Conservation (phyloP, 2,888 invertebrate genomes). For the Lasius platythorax region DNA sequence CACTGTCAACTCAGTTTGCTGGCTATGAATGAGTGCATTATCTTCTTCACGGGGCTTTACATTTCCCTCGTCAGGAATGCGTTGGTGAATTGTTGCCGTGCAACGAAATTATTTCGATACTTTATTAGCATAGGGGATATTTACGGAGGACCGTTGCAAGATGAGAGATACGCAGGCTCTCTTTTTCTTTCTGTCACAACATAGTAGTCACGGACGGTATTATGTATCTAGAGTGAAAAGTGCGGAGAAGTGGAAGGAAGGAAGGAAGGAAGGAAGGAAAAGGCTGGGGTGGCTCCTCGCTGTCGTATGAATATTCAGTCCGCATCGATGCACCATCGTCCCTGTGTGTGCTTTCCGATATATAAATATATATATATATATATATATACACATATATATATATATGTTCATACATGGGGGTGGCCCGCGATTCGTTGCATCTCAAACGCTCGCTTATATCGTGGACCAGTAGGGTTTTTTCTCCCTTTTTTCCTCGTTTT, state of each 20-base stretch:
- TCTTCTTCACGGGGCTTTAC: background rate
- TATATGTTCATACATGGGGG: background rate
- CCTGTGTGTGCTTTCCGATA: conserved; percentile 50
- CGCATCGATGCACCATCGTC: conserved; percentile 60
- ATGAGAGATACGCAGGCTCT: background rate
- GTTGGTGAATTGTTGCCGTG: background rate
- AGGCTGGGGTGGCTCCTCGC: conserved; percentile 44
- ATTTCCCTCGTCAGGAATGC: conserved; percentile 1
- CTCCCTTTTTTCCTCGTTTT: background rate
- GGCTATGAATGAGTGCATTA: conserved; percentile 24
- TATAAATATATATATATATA: background rate
- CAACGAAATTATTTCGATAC: conserved; percentile 37
- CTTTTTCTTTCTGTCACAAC: background rate
- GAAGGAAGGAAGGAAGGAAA: conserved; percentile 32
- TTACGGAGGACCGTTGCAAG: background rate
- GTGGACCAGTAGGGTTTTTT: background rate
- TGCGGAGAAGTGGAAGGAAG: conserved; percentile 3
- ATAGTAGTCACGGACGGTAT: background rate
- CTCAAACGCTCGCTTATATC: conserved; percentile 16
- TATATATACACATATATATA: background rate
- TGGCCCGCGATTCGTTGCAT: conserved; percentile 24
- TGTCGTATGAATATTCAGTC: conserved; percentile 74
- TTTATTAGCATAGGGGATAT: conserved; percentile 32
- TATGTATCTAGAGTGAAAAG: conserved; percentile 19
- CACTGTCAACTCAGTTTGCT: conserved; percentile 27